These are phyloP conservation scores for Thalassaphorura encarpata DNA, from an alignment of 1,140 invertebrate species.

Conservation along the genomic window DNA sequence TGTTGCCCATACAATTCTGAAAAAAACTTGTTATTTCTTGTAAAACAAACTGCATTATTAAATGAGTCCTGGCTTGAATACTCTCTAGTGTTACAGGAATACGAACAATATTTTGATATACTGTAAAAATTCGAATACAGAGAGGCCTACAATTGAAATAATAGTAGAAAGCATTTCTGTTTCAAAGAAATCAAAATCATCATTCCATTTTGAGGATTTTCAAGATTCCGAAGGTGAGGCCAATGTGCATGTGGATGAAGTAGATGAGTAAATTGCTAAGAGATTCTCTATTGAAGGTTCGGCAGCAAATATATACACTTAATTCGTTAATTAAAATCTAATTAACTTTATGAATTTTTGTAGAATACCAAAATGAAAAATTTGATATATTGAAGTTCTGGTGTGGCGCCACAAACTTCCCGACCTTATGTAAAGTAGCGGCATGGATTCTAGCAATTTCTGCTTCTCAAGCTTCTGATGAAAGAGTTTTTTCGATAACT, in stretches of 20 bases:
- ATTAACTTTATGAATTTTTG: not conserved
- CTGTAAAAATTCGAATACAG: too few relatives aligned
- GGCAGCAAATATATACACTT: too few relatives aligned
- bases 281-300: not conserved
- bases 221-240: not conserved
- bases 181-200: too few relatives aligned
- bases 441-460: conserved; percentile 4
- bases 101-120: too few relatives aligned
- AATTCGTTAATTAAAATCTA: not conserved
- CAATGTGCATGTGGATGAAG: not conserved
- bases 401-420: not conserved
- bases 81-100: too few relatives aligned
- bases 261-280: not conserved
- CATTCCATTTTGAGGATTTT: not conserved
- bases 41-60: too few relatives aligned
- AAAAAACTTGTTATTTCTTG: too few relatives aligned
- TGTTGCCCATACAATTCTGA: too few relatives aligned
- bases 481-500: conserved; percentile 11
- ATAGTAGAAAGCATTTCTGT: too few relatives aligned
- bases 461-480: conserved; percentile 3
- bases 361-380: not conserved
- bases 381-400: conserved; percentile 5
- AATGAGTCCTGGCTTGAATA: too few relatives aligned
- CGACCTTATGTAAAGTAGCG: not conserved
- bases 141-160: too few relatives aligned